These are phyloP conservation scores for Trochalopteron elliotii DNA, from an alignment of 2,113 vertebrate genomes.

Conservation along the genomic window DNA sequence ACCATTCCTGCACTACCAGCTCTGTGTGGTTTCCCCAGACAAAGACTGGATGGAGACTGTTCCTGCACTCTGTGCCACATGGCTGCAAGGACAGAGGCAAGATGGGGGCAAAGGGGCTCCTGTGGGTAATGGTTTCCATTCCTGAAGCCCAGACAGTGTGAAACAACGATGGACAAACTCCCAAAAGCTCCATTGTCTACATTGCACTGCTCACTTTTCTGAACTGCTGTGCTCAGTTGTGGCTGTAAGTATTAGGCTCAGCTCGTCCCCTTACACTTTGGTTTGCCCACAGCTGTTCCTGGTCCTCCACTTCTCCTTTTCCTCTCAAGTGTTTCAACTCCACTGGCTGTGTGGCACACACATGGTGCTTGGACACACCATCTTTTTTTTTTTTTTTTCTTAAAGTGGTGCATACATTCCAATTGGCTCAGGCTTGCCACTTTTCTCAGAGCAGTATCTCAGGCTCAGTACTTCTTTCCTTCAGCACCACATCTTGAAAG, in stretches of 20 bases:
- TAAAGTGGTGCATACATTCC: no score
- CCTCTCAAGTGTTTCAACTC: background rate
- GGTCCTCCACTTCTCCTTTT: background rate
- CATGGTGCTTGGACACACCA: background rate
- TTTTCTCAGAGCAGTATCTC: background rate
- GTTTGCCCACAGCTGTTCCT: background rate
- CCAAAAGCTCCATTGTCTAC: background rate
- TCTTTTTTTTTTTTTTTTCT: background rate
- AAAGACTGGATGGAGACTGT: no score
- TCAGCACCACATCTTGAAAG: background rate
- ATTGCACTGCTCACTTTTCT: rapidly evolving
- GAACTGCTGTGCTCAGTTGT: rapidly evolving
- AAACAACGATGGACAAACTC: background rate
- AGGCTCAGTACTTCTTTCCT: rapidly evolving
- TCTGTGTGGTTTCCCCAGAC: background rate
- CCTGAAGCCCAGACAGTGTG: background rate
- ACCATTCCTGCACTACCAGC: rapidly evolving
- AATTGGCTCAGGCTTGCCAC: background rate
- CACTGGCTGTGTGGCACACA: background rate
- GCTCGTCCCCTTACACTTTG: background rate
- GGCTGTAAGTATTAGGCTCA: background rate
- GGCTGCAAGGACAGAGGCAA: background rate
- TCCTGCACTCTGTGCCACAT: background rate
- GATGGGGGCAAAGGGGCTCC: background rate
- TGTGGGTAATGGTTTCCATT: rapidly evolving